A percentile compares a stretch with the other conserved stretches of the same genome.
These are phyloP conservation scores for Macrosteles quadrilineatus DNA, from an alignment of 1,140 invertebrate genomes.

Conservation along the genomic window DNA sequence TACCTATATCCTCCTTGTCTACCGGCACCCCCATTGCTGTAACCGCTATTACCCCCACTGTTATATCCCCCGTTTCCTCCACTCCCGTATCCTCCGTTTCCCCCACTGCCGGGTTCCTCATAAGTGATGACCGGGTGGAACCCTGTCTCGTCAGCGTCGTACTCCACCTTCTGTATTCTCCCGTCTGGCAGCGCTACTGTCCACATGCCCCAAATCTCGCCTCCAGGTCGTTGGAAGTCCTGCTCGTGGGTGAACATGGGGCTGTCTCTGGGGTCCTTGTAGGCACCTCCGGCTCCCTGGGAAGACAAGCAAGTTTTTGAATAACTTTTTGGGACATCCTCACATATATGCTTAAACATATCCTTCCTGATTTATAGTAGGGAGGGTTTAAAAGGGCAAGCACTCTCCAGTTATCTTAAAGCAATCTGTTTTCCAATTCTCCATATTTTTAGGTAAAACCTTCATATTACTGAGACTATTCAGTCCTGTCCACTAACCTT, in stretches of 20 bases:
- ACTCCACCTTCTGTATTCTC: constrained; percentile 80
- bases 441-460: too few relatives aligned
- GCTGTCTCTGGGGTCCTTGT: background rate
- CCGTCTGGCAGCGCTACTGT: constrained; percentile 79
- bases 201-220: background rate
- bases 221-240: background rate
- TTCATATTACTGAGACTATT: too few relatives aligned
- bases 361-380: too few relatives aligned
- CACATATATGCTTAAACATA: too few relatives aligned
- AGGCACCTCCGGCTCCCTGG: too few relatives aligned
- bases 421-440: too few relatives aligned
- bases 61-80: background rate
- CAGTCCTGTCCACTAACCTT: too few relatives aligned
- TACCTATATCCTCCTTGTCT: too few relatives aligned
- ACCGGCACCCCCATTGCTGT: background rate
- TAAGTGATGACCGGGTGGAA: constrained; percentile 81
- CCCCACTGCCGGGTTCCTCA: constrained; percentile 50
- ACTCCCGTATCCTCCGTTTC: background rate
- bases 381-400: too few relatives aligned
- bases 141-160: constrained; percentile 77
- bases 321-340: too few relatives aligned
- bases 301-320: too few relatives aligned
- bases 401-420: too few relatives aligned
- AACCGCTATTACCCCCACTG: background rate
- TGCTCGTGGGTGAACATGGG: constrained; percentile 14